A percentile compares a stretch with the other conserved stretches of the same genome.
Evolutionary conservation across 2,113 vertebrate species (phyloP).

Genomic region (Tetrax tetrax): DNA sequence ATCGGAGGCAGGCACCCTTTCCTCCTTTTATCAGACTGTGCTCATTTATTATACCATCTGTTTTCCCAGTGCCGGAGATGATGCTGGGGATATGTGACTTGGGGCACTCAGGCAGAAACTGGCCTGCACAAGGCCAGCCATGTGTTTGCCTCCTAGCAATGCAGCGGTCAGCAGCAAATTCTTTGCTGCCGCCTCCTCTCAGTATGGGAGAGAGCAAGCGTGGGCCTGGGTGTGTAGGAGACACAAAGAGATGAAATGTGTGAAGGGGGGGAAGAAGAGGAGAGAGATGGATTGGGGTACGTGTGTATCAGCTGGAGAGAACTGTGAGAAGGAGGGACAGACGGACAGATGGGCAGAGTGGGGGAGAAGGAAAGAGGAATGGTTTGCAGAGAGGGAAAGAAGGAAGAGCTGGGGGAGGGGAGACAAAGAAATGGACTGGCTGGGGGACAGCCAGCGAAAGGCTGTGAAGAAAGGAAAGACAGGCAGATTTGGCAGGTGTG

Average conservation of each 20-base stretch:
- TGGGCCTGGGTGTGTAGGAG: slow-evolving; percentile 56
- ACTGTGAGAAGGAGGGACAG: background rate
- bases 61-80: slow-evolving; percentile 69
- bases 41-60: slow-evolving; percentile 76
- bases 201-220: slow-evolving; percentile 48
- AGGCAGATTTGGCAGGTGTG: background rate
- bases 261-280: background rate
- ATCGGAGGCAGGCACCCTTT: slow-evolving; percentile 49
- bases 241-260: slow-evolving; percentile 32
- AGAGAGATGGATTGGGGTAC: background rate
- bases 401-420: background rate
- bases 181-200: slow-evolving; percentile 65
- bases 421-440: background rate
- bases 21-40: slow-evolving; percentile 6
- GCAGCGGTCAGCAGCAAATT: slow-evolving; percentile 73
- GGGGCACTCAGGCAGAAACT: slow-evolving; percentile 74
- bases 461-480: background rate
- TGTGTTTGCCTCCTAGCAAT: slow-evolving; percentile 71
- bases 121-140: slow-evolving; percentile 70
- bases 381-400: background rate
- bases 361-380: background rate
- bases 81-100: slow-evolving; percentile 65
- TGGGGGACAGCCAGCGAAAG: background rate
- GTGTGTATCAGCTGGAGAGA: background rate
- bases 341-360: background rate